Conservation (phyloP, 2,113 vertebrate genomes). For the Cheirogaleus medius region DNA sequence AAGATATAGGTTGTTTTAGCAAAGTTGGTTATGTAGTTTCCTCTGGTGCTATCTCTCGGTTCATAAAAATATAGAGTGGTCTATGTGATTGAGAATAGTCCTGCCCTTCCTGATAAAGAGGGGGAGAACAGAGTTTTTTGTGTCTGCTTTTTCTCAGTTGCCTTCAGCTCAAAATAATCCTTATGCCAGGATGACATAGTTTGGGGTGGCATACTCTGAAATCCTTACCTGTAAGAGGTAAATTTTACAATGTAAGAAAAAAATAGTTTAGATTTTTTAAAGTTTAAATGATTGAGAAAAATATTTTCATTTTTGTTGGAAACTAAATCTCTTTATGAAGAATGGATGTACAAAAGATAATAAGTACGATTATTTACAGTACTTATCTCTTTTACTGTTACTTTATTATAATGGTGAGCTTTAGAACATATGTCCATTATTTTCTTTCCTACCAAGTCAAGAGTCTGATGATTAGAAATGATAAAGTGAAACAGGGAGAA, state of each 20-base stretch:
- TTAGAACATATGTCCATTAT: background rate
- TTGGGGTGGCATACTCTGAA: background rate
- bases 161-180: background rate
- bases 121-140: background rate
- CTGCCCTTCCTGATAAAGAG: background rate
- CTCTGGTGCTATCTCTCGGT: background rate
- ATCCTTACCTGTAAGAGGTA: background rate
- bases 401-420: background rate
- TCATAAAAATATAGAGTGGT: background rate
- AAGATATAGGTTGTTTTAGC: background rate
- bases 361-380: background rate
- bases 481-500: background rate
- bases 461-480: conserved; percentile 25
- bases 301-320: background rate
- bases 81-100: background rate
- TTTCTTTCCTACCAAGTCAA: conserved; percentile 35
- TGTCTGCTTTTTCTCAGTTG: background rate
- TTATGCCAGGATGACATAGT: background rate
- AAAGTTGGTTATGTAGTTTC: background rate
- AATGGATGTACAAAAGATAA: background rate
- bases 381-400: background rate
- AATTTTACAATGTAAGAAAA: conserved; percentile 24
- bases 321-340: background rate
- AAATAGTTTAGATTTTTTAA: background rate
- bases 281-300: conserved; percentile 11